Evolutionary conservation across 2,797 vertebrate species (phyloP).

Genomic region (Parauchenoglanis ngamensis): DNA sequence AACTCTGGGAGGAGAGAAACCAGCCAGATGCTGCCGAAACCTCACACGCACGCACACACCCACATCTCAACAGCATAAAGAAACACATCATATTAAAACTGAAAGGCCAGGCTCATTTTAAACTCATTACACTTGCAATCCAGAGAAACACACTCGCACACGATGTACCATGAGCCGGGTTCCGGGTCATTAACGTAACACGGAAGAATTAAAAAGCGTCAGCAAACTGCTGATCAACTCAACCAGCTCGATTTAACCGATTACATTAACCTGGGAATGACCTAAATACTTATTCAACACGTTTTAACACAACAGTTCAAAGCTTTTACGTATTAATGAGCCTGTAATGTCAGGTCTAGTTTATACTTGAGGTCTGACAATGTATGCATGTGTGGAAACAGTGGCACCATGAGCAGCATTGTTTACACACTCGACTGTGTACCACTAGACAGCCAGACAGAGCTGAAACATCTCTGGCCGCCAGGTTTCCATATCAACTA

Average conservation of each 20-base stretch:
- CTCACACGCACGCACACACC: constrained; percentile 35
- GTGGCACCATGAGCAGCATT: neutral
- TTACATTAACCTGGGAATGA: neutral
- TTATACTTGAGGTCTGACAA: neutral
- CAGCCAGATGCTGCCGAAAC: constrained; percentile 54
- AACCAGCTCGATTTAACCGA: neutral
- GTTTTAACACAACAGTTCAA: neutral
- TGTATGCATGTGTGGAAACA: neutral
- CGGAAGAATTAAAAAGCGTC: neutral
- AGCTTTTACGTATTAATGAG: neutral
- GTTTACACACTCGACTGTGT: neutral
- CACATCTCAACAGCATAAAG: neutral
- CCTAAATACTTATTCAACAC: neutral
- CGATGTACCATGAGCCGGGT: neutral
- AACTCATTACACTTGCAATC: neutral
- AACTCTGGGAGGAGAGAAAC: constrained; percentile 34
- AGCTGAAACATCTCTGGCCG: neutral
- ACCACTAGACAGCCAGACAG: neutral
- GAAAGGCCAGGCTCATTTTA: constrained; percentile 5
- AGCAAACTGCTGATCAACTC: neutral
- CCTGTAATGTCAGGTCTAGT: neutral
- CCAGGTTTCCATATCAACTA: neutral
- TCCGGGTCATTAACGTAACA: neutral
- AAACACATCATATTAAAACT: neutral
- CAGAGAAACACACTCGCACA: neutral